Conservation (phyloP, 2,888 invertebrate genomes). For the Herminia tarsipennalis region DNA sequence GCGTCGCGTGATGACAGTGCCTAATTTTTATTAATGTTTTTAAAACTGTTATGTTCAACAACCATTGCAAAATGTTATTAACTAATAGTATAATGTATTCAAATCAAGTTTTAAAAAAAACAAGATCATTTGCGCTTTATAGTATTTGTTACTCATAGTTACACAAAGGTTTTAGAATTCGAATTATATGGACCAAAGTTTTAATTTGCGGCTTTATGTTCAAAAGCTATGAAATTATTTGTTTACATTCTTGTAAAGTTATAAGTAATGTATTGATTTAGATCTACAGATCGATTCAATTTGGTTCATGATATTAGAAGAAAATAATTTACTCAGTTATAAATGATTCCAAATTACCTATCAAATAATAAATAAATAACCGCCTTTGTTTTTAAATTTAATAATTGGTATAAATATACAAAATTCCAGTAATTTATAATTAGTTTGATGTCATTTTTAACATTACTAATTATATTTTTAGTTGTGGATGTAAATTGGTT, state of each 20-base stretch:
- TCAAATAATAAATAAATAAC: conserved; percentile 17
- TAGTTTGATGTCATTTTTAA: conserved; percentile 36
- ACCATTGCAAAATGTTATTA: not conserved
- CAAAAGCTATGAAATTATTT: not conserved
- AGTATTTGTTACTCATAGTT: not conserved
- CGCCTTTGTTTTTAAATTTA: conserved; percentile 34
- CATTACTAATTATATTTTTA: conserved; percentile 43
- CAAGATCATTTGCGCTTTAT: too few species aligned
- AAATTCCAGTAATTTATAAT: conserved; percentile 38
- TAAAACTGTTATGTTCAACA: conserved; percentile 11
- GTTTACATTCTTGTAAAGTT: too few species aligned
- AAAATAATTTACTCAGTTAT: too few species aligned
- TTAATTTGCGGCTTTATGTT: not conserved
- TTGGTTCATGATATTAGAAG: too few species aligned
- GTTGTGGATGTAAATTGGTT: conserved; percentile 48
- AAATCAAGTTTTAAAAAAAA: too few species aligned
- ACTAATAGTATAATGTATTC: too few species aligned
- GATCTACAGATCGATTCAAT: too few species aligned
- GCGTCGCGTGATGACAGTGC: conserved; percentile 18
- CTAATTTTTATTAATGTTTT: conserved; percentile 13
- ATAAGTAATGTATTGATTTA: too few species aligned
- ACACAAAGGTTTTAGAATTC: not conserved
- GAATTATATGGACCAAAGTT: conserved; percentile 6
- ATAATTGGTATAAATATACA: conserved; percentile 22
- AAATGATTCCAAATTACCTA: not conserved